Base-by-base conservation (phyloP, 2,797 vertebrate species). In the Crax fasciolata region DNA sequence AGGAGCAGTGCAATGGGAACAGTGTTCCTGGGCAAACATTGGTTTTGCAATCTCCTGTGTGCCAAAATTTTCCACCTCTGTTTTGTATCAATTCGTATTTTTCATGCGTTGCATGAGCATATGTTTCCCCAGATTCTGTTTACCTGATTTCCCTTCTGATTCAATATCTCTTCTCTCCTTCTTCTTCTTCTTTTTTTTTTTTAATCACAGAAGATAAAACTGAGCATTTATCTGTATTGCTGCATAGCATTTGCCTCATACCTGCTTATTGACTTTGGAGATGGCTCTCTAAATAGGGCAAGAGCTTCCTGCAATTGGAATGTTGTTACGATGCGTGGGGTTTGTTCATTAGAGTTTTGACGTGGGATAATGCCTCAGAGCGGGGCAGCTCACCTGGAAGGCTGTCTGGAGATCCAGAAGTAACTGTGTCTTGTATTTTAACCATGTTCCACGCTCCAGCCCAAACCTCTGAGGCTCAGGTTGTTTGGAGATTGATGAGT, bases 51-150 rank as follows among this genome's bases (percentile, higher is more conserved):
- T 72, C 51, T 94, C 23, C 67, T 76, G 51, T 58, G 32, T 52
- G 78, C 68, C 91, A 89, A 89, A 92, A 83, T 94, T 94, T 79
- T 59, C 84, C 57, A 62, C 85, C 92, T 91, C 87, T 90, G 44
- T 96, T 89, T 84, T 46, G 23, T 65, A 91, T 43, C 58, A 84
- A 54, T 88, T 79, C 3, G 1, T 90, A 52, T 91, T 91, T 96
- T 90, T 87, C 55, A 15, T 82, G 58, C 89, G 67, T 70, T 94
- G 57, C 48, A 67, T 43, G 68, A 94, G 39, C 86, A 93, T 96
- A 79, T 88, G 74, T 90, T 93, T 95, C 83, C 67, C 59, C 73
- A 93, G 87, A 88, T 93, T 96, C 91, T 96, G 84, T 93, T 96
- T 91, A 90, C 83, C 79, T 93, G 84, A 76, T 67, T 90, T 92